Conservation (phyloP, 2,888 invertebrate genomes). For the Embidobia sp. region DNA sequence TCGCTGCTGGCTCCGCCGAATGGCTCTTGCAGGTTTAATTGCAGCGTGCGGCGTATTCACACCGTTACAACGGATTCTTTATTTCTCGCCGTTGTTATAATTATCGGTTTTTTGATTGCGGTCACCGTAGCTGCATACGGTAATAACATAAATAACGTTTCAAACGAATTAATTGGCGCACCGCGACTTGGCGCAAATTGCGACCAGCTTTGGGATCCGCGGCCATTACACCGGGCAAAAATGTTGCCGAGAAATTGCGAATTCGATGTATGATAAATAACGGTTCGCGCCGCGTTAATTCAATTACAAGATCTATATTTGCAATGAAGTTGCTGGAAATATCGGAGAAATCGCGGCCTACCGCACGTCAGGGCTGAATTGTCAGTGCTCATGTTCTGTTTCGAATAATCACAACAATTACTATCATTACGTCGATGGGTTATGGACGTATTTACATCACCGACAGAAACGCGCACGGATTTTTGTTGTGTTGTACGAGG, state of each 20-base stretch:
- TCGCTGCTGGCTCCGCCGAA: constrained; percentile 19
- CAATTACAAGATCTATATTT: too few species aligned
- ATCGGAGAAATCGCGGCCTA: too few species aligned
- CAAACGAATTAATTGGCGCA: constrained; percentile 25
- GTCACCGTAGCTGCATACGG: constrained; percentile 24
- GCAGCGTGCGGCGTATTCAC: constrained; percentile 28
- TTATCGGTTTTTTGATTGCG: constrained; percentile 56
- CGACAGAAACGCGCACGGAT: too few species aligned
- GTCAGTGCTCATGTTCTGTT: too few species aligned
- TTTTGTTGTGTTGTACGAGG: too few species aligned
- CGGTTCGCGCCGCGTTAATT: too few species aligned
- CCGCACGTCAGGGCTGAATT: too few species aligned
- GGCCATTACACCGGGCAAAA: constrained; percentile 3
- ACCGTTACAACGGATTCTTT: constrained; percentile 45
- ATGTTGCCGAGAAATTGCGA: neutral
- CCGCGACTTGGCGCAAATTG: constrained; percentile 6
- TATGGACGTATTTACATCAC: too few species aligned
- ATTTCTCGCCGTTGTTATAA: constrained; percentile 27
- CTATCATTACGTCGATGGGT: too few species aligned
- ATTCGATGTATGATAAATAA: too few species aligned
- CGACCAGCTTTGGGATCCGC: neutral
- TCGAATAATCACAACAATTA: too few species aligned
- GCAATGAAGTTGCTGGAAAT: too few species aligned
- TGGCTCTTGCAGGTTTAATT: constrained; percentile 38
- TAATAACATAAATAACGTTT: constrained; percentile 36